Percentiles rank a stretch among this genome's conserved stretches.
phyloP scores from a whole-genome alignment of 2,113 vertebrate species.

The Onychostoma macrolepis region DNA sequence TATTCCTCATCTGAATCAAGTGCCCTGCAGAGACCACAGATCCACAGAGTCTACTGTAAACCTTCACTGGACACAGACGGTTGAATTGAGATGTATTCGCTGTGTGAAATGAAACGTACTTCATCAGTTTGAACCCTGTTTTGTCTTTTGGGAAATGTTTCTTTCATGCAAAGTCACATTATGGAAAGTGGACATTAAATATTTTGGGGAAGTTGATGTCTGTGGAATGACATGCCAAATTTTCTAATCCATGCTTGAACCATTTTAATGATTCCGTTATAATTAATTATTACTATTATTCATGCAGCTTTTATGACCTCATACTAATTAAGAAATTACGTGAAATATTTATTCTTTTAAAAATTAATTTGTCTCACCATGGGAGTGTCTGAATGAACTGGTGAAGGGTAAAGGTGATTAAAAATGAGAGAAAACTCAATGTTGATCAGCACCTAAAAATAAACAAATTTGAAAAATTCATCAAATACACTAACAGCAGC shows the following conservation, averaged over 20 bases:
- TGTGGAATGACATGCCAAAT: neutral
- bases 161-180: neutral
- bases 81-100: neutral
- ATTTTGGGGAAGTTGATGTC: neutral
- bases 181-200: neutral
- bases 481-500: neutral
- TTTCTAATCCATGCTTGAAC: neutral
- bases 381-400: neutral
- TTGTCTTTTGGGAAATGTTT: neutral
- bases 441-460: neutral
- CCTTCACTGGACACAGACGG: neutral
- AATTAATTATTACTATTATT: neutral
- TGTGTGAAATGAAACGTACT: neutral
- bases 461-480: neutral
- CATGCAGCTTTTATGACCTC: neutral
- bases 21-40: neutral
- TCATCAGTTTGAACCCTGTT: neutral
- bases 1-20: constrained; percentile 23
- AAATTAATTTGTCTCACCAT: neutral
- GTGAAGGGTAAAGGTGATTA: neutral
- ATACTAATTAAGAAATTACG: neutral
- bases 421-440: too few relatives aligned
- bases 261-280: neutral
- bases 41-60: neutral
- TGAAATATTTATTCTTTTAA: neutral